Conservation (phyloP, 2,888 invertebrate species). For the Balanococcus diminutus region DNA sequence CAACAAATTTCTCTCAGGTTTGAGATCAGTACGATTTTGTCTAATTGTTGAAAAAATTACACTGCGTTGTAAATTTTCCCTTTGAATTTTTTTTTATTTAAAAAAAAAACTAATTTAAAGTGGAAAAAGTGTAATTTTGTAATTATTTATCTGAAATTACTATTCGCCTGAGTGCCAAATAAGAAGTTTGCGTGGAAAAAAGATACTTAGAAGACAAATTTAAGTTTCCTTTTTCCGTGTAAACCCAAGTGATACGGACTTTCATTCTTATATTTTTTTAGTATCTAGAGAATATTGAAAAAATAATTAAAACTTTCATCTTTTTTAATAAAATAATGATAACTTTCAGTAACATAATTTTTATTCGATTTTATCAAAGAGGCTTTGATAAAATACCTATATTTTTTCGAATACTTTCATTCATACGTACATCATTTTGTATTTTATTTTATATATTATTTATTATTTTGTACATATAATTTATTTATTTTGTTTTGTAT, state of each 20-base stretch:
- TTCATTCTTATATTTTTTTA: neutral
- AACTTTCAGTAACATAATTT: slow-evolving; percentile 27
- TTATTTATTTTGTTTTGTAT: neutral
- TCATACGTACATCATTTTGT: neutral
- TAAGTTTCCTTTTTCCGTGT: slow-evolving; percentile 38
- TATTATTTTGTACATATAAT: slow-evolving; percentile 28
- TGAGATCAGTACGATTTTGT: neutral
- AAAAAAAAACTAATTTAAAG: neutral
- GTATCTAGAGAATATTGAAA: neutral
- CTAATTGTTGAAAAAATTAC: neutral
- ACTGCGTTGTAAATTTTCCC: neutral
- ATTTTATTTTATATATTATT: slow-evolving; percentile 21
- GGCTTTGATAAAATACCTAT: neutral
- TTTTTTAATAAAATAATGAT: neutral
- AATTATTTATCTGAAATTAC: neutral
- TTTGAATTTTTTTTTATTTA: neutral
- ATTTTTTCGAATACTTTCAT: neutral
- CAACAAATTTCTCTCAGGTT: neutral
- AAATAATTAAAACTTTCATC: slow-evolving; percentile 32
- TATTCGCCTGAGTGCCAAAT: neutral
- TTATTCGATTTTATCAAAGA: neutral
- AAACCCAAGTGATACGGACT: neutral
- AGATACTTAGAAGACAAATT: slow-evolving; percentile 10
- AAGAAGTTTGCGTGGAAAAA: slow-evolving; percentile 36
- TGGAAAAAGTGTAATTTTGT: neutral